Conservation (phyloP, 2,888 invertebrate species). For the Crematogaster levior region DNA sequence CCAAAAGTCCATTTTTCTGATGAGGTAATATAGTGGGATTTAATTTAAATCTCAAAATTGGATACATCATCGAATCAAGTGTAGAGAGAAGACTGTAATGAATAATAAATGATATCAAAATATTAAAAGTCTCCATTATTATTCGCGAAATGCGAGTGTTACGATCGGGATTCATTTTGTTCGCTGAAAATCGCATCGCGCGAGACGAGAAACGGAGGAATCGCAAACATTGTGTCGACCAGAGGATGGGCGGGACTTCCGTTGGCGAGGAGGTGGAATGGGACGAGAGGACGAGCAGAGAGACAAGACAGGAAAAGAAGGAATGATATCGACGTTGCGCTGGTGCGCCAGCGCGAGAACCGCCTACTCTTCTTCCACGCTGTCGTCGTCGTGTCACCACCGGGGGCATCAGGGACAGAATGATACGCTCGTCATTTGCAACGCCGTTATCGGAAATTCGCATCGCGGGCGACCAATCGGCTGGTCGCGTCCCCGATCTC, state of each 20-base stretch:
- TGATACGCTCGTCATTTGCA: constrained; percentile 45
- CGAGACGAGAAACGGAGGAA: neutral
- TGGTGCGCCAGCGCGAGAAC: constrained; percentile 79
- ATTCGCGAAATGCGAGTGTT: neutral
- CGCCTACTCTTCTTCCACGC: constrained; percentile 74
- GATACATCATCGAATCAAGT: neutral
- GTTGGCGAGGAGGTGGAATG: constrained; percentile 60
- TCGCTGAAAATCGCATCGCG: neutral
- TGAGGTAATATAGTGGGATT: constrained; percentile 9
- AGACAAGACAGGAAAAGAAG: constrained; percentile 77
- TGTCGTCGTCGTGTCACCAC: constrained; percentile 53
- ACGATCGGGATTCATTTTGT: neutral
- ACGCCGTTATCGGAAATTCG: constrained; percentile 58
- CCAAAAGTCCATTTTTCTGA: constrained; percentile 16
- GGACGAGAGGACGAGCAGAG: constrained; percentile 76
- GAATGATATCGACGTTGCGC: constrained; percentile 66
- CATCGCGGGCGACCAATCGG: constrained; percentile 28
- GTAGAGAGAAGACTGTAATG: neutral
- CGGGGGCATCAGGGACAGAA: constrained; percentile 49
- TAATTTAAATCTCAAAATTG: neutral
- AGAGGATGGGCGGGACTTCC: constrained; percentile 76
- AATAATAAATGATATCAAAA: neutral
- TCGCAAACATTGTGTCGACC: constrained; percentile 50
- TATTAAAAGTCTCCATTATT: neutral
- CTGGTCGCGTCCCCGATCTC: constrained; percentile 6